Evolutionary conservation across 2,113 vertebrate genomes (phyloP).

Genomic region (Lethenteron reissneri): DNA sequence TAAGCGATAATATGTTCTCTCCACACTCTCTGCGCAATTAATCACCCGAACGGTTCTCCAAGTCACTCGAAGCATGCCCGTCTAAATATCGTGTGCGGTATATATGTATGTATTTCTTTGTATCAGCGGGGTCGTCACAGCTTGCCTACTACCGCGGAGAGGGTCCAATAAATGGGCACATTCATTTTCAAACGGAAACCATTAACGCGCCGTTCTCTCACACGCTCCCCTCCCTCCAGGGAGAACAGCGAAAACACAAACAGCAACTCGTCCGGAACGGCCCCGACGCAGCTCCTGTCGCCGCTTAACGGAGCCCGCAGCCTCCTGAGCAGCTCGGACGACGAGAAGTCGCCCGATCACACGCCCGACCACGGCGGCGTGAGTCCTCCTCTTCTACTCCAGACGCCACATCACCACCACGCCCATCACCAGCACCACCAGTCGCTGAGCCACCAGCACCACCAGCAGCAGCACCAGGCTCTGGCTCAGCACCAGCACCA

Average conservation of each 20-base stretch:
- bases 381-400: slow-evolving; percentile 64
- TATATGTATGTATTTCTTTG: not conserved
- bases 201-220: slow-evolving; percentile 12
- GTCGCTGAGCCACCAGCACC: not conserved
- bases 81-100: not conserved
- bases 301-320: slow-evolving; percentile 92
- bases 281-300: slow-evolving; percentile 67
- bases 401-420: not conserved
- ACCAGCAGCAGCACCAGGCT: slow-evolving; percentile 2
- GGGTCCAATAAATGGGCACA: not conserved
- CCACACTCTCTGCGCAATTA: not conserved
- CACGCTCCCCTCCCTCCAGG: slow-evolving; percentile 31
- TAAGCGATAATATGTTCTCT: no score
- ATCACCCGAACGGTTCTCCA: not conserved
- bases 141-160: not conserved
- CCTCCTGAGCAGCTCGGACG: slow-evolving; percentile 88
- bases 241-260: slow-evolving; percentile 61
- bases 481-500: slow-evolving; percentile 81
- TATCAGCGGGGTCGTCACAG: not conserved
- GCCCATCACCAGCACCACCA: not conserved
- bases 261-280: slow-evolving; percentile 66
- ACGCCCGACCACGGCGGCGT: slow-evolving; percentile 80
- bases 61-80: not conserved
- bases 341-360: slow-evolving; percentile 87
- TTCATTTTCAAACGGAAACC: slow-evolving; percentile 13